phyloP scores from a whole-genome alignment of 1,140 invertebrate species.

The Oncopeltus fasciatus region DNA sequence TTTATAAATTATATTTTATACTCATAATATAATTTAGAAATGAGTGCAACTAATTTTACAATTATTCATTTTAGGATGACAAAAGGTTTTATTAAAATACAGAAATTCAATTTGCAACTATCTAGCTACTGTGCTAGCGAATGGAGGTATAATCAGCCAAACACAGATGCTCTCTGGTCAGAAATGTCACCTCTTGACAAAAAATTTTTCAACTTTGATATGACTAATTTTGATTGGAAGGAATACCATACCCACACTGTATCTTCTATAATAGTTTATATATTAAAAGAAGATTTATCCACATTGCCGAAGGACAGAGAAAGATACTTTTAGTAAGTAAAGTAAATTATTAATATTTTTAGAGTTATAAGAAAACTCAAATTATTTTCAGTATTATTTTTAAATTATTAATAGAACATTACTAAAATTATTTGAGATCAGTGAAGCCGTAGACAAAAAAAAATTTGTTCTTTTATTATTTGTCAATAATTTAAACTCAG shows the following conservation, averaged over 20 bases:
- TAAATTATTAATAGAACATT: too few species aligned
- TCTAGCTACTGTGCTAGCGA: slow-evolving; percentile 54
- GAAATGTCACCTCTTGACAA: slow-evolving; percentile 42
- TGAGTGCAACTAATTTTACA: too few species aligned
- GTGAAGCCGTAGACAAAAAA: too few species aligned
- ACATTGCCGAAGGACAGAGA: background rate
- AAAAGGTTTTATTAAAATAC: slow-evolving; percentile 57
- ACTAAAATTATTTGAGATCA: too few species aligned
- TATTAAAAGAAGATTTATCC: background rate
- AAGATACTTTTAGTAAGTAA: background rate
- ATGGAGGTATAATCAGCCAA: slow-evolving; percentile 53
- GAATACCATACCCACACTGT: slow-evolving; percentile 42
- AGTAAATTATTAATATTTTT: background rate
- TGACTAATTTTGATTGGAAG: slow-evolving; percentile 50
- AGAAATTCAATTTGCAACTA: slow-evolving; percentile 52
- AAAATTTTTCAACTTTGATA: slow-evolving; percentile 49
- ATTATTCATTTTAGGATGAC: slow-evolving; percentile 40
- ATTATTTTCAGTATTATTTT: too few species aligned
- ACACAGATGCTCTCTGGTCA: slow-evolving; percentile 40
- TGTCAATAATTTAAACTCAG: too few species aligned
- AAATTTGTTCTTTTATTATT: too few species aligned
- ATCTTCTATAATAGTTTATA: background rate
- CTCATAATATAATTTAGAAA: too few species aligned
- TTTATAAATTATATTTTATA: too few species aligned
- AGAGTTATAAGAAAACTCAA: too few species aligned